These are phyloP conservation scores for Hemibagrus wyckioides DNA, from an alignment of 2,113 vertebrate genomes.

Conservation along the genomic window DNA sequence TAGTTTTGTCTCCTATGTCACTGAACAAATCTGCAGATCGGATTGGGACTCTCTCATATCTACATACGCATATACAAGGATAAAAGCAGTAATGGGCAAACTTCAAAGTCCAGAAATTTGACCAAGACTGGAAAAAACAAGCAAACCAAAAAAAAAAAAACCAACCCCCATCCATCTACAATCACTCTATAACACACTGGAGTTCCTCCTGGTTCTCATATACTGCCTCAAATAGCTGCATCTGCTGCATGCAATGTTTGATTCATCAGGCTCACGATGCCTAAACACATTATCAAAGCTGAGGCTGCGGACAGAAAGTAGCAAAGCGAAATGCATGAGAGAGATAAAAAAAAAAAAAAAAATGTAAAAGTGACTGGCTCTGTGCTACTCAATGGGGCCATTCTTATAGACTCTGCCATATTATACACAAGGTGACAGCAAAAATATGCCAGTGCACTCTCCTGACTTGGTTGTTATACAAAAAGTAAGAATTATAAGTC, in stretches of 20 bases:
- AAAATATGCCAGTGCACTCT: constrained; percentile 62
- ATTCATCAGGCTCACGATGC: not conserved
- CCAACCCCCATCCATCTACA: not conserved
- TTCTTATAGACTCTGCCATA: not conserved
- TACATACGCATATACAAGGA: not conserved
- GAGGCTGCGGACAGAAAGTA: not conserved
- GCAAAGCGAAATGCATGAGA: not conserved
- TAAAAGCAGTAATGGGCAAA: not conserved
- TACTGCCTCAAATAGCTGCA: not conserved
- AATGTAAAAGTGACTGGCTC: not conserved
- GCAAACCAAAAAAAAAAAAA: not conserved
- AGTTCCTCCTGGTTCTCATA: not conserved
- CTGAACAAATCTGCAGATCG: not conserved
- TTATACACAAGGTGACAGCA: constrained; percentile 58
- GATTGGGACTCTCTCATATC: not conserved
- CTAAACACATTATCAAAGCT: not conserved
- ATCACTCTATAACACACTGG: too few relatives aligned
- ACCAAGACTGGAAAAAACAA: not conserved
- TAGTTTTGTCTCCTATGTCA: constrained; percentile 1
- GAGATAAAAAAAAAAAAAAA: not conserved
- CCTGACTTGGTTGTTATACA: constrained; percentile 69
- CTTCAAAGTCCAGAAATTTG: not conserved
- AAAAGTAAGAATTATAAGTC: constrained; percentile 64
- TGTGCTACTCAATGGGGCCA: not conserved
- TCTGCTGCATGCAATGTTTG: not conserved